Evolutionary conservation across 2,888 invertebrate species (phyloP).

Genomic region (Phalangium opilio): DNA sequence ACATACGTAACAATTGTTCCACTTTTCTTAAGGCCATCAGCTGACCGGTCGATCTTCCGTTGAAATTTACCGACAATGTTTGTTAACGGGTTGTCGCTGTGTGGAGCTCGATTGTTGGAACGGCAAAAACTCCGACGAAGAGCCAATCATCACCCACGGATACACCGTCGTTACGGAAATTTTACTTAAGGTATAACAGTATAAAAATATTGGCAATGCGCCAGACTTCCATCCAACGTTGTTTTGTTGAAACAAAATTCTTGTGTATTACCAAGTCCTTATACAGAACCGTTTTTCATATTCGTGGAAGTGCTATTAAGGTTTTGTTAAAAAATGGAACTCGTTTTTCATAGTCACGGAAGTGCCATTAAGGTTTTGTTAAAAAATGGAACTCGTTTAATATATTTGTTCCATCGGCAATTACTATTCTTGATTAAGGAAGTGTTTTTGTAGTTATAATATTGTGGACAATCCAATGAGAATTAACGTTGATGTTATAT

Average conservation of each 20-base stretch:
- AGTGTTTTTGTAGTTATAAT: no score
- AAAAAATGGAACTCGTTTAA: no score
- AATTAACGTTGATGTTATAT: no score
- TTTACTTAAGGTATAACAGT: conserved; percentile 51
- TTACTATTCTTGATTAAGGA: no score
- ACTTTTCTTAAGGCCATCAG: conserved; percentile 63
- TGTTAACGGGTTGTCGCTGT: conserved; percentile 90
- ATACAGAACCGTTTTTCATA: neutral
- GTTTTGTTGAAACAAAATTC: neutral
- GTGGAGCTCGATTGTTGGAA: conserved; percentile 98
- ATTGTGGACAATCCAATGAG: no score
- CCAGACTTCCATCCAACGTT: neutral
- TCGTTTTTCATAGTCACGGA: neutral
- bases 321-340: no score
- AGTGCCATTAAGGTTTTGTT: no score
- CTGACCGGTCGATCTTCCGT: conserved; percentile 89
- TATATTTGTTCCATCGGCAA: no score
- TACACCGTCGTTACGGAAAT: conserved; percentile 95
- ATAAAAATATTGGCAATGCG: neutral
- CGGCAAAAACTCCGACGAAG: conserved; percentile 61
- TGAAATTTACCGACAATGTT: conserved; percentile 88
- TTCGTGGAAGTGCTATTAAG: neutral
- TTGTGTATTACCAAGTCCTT: neutral
- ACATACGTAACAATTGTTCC: no score
- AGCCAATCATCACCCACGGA: conserved; percentile 91